Evolutionary conservation across 2,113 vertebrate species (phyloP).

Genomic region (Serinus canaria): DNA sequence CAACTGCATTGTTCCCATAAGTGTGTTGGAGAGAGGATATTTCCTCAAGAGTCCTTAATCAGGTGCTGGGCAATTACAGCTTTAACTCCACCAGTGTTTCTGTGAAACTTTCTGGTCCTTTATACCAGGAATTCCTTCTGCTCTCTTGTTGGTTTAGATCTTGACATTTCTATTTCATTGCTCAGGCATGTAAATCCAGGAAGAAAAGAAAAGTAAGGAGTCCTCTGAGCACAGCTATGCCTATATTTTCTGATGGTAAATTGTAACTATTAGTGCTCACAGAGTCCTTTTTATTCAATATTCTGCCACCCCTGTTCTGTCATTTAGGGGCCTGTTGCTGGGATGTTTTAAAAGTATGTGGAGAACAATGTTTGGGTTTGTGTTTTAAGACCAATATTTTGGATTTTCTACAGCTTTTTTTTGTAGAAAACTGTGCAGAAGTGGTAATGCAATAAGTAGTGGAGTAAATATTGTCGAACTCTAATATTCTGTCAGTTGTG

Average conservation of each 20-base stretch:
- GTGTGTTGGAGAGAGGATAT: background rate
- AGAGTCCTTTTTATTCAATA: background rate
- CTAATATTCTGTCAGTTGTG: background rate
- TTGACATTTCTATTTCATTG: background rate
- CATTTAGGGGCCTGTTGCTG: background rate
- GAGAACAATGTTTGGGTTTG: background rate
- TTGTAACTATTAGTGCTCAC: background rate
- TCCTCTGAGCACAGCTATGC: background rate
- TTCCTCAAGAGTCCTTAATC: constrained; percentile 22
- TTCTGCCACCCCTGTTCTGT: background rate
- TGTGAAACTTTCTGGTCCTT: background rate
- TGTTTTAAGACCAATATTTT: background rate
- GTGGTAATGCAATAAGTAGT: background rate
- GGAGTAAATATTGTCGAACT: background rate
- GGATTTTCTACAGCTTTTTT: background rate
- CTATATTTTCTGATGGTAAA: background rate
- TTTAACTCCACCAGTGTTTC: background rate
- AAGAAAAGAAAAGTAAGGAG: background rate
- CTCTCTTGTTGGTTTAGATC: background rate
- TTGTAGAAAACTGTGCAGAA: background rate
- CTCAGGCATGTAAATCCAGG: background rate
- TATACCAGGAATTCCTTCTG: background rate
- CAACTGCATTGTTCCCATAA: background rate
- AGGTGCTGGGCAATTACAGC: rapidly evolving
- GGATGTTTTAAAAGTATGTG: background rate